These are phyloP conservation scores for Rhinophrynus dorsalis DNA, from an alignment of 2,797 vertebrate genomes.

Conservation along the genomic window DNA sequence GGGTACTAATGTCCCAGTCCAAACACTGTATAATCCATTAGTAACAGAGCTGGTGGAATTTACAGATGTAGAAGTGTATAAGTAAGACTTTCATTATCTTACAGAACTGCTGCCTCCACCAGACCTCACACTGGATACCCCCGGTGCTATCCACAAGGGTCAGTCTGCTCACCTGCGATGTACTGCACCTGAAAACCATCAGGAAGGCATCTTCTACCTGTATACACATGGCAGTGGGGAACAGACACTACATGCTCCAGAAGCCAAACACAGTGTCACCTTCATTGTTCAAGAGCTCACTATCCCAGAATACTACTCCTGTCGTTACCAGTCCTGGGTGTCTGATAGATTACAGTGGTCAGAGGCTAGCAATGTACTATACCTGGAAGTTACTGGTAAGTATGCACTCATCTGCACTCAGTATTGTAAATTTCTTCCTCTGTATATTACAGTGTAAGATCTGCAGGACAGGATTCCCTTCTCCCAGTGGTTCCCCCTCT, in stretches of 20 bases:
- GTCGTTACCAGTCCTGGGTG: conserved; percentile 52
- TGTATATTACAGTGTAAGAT: not conserved
- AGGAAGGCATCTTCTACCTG: conserved; percentile 55
- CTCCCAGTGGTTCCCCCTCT: too few relatives aligned
- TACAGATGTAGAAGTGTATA: too few relatives aligned
- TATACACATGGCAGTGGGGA: not conserved
- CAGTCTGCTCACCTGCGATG: conserved; percentile 52
- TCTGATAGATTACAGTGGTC: conserved; percentile 49
- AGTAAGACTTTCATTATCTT: not conserved
- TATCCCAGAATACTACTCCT: not conserved
- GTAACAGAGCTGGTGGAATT: too few relatives aligned
- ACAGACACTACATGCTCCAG: conserved; percentile 25
- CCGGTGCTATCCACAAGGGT: conserved; percentile 8
- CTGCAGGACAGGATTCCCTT: not conserved
- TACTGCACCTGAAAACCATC: conserved; percentile 38
- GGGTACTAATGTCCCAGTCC: too few relatives aligned
- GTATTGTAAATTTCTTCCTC: too few relatives aligned
- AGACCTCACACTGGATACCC: conserved; percentile 40
- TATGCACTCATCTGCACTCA: too few relatives aligned
- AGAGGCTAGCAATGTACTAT: conserved; percentile 32
- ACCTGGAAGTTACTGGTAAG: conserved; percentile 54
- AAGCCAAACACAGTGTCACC: conserved; percentile 16
- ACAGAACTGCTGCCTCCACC: conserved; percentile 45
- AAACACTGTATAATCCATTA: too few relatives aligned
- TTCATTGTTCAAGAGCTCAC: conserved; percentile 47